Evolutionary conservation across 1,140 invertebrate species (phyloP).

Genomic region (Pristionchus pacificus): DNA sequence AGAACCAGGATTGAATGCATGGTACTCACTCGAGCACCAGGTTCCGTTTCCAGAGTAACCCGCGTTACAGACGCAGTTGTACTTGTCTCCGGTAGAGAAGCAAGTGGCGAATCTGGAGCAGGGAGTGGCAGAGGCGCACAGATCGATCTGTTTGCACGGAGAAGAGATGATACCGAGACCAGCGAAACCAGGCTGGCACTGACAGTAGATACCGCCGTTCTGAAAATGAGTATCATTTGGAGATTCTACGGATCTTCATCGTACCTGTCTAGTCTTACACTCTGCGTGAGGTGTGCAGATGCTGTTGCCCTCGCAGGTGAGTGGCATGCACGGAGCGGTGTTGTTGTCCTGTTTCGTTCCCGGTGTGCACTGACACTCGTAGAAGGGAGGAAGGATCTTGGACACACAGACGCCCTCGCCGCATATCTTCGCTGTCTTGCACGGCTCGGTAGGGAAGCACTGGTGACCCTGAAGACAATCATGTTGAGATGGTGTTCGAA

Average conservation of each 20-base stretch:
- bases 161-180: neutral
- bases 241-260: neutral
- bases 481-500: too few species aligned
- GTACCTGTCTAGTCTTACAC: neutral
- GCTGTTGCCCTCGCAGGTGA: neutral
- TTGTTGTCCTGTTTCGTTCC: neutral
- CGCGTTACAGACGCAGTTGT: neutral
- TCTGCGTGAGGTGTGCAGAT: neutral
- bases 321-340: neutral
- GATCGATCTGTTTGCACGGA: neutral
- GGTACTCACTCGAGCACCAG: neutral
- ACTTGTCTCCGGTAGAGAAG: neutral
- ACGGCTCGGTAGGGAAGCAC: neutral
- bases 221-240: neutral
- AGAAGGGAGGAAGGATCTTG: neutral
- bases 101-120: neutral
- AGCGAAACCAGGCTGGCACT: neutral
- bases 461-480: too few species aligned
- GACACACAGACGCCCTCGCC: neutral
- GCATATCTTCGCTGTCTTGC: neutral
- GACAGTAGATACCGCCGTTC: neutral
- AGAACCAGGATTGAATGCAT: too few species aligned
- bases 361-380: neutral
- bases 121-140: neutral
- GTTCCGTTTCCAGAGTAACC: conserved; percentile 15